Base-by-base conservation (phyloP, 2,113 vertebrate species). In the Menidia beryllina region DNA sequence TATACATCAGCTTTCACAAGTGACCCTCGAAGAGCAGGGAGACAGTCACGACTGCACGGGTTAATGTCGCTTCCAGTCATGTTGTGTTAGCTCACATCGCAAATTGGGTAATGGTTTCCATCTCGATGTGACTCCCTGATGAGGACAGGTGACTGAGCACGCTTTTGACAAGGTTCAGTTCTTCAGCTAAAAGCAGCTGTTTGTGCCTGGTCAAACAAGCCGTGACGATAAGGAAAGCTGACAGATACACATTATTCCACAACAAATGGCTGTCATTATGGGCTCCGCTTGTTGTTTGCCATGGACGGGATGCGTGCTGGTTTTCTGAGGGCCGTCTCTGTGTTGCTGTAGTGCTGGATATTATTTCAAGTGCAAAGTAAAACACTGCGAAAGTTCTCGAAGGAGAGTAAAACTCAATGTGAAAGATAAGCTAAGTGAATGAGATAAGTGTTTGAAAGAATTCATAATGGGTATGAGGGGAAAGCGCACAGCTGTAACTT, bases 161-260 rank as follows among this genome's bases (percentile, higher is more conserved):
- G 51, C 47, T 83, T 78, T 81, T 87, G 76, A 77, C 63, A 82
- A 27, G 30, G 51, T 64, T 60, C 69, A 12, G 67, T 71, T 66
- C 89, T 70, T 76, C 59, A 24, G 68, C 88, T 82, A 52, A 69
- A 81, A 66, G 68, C 13, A 7, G 27, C 61, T 19, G 19, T 62
- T 59, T 55, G 57, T 82, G 72, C 38, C 73, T 89, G 77, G 73
- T 83, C 82, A 86, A 88, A 90, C 77, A 83, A 30, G n/a, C 45
- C 20, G 1, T 9, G 15, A 3, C 2, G 89, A 89, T 88, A 89
- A 90, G 79, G 58, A 63, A 67, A 71, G 68, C 69, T 51, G 75
- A 78, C 77, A 67, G 66, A 85, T 74, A 78, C 15, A 20, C 11
- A 86, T 83, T 75, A 48, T 27, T 47, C 47, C 23, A 51, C n/a